Percentiles rank a stretch among this genome's conserved stretches.
phyloP scores from a whole-genome alignment of 1,140 invertebrate genomes.

The Euwallacea similis region DNA sequence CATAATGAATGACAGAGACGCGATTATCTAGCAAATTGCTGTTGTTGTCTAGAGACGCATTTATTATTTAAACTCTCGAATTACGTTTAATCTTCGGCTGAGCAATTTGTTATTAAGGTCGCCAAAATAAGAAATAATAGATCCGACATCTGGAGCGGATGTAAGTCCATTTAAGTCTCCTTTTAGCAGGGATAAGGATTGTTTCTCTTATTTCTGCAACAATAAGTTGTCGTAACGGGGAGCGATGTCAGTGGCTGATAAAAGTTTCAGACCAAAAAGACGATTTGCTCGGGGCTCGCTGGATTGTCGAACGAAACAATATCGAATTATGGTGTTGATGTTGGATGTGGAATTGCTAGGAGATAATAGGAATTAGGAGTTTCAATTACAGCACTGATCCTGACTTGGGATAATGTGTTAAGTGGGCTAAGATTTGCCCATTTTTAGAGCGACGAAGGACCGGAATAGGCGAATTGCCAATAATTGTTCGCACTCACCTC shows the following conservation, averaged over 20 bases:
- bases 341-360: neutral
- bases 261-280: neutral
- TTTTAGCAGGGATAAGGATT: neutral
- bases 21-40: constrained; percentile 4
- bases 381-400: too few relatives aligned
- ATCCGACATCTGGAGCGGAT: neutral
- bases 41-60: neutral
- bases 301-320: neutral
- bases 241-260: constrained; percentile 2
- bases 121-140: too few relatives aligned
- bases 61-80: neutral
- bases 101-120: too few relatives aligned
- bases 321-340: neutral
- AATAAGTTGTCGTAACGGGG: neutral
- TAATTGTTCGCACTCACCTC: too few relatives aligned
- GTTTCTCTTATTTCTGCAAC: neutral
- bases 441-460: too few relatives aligned
- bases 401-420: too few relatives aligned
- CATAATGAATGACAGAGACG: neutral
- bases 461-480: too few relatives aligned
- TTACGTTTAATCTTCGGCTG: too few relatives aligned
- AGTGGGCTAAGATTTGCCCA: too few relatives aligned
- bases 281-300: neutral
- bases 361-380: neutral
- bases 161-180: neutral